Conservation (phyloP, 1,140 invertebrate genomes). For the Drosophila arawakana region DNA sequence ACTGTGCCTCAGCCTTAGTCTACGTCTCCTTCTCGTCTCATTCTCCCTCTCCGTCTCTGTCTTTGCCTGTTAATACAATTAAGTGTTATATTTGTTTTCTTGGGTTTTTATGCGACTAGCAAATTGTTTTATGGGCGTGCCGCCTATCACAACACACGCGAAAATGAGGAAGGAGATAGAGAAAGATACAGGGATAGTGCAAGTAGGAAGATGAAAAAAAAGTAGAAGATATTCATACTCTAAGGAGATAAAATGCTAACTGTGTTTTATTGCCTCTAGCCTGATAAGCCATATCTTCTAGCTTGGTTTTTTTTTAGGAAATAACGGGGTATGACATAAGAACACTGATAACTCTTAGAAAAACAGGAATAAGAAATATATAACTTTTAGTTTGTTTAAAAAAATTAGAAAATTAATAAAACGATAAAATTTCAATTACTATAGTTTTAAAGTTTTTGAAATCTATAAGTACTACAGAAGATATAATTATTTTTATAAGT, state of each 20-base stretch:
- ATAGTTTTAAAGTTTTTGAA: too few relatives aligned
- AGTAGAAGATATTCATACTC: neutral
- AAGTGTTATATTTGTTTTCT: conserved; percentile 78
- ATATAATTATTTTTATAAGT: too few relatives aligned
- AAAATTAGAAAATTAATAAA: too few relatives aligned
- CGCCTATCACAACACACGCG: conserved; percentile 63
- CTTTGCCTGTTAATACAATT: conserved; percentile 73
- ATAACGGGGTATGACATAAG: neutral
- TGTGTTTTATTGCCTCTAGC: conserved; percentile 6
- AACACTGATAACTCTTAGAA: neutral
- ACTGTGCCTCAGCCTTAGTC: neutral
- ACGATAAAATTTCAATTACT: too few relatives aligned
- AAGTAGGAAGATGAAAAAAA: too few relatives aligned
- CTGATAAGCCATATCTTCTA: neutral
- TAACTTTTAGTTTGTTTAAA: too few relatives aligned
- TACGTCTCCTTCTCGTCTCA: too few relatives aligned
- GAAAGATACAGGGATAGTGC: neutral
- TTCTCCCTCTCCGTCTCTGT: neutral
- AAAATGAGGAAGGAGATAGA: neutral
- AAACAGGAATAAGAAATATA: neutral
- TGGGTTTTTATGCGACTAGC: conserved; percentile 69
- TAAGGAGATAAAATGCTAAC: neutral
- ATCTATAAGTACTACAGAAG: too few relatives aligned
- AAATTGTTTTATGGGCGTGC: conserved; percentile 80
- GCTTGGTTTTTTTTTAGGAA: neutral